phyloP scores from a whole-genome alignment of 2,797 vertebrate species.

The Staurois parvus region DNA sequence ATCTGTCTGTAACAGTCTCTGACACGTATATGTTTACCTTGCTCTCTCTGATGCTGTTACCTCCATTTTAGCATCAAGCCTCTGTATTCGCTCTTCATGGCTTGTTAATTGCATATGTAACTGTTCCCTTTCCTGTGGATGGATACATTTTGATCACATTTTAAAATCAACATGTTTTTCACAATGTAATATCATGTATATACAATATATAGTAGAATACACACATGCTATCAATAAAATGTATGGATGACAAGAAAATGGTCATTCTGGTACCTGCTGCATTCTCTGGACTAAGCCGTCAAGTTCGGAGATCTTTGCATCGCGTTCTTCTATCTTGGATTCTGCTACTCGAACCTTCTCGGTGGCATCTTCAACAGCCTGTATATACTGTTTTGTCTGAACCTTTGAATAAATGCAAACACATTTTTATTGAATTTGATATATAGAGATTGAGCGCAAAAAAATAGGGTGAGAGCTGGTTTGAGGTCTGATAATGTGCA shows the following conservation, averaged over 20 bases:
- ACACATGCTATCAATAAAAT: neutral
- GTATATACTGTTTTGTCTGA: slow-evolving; percentile 88
- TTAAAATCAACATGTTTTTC: no score
- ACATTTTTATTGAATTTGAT: neutral
- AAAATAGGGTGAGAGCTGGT: no score
- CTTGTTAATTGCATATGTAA: slow-evolving; percentile 86
- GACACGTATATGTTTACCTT: slow-evolving; percentile 64
- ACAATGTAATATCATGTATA: neutral
- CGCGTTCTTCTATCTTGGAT: slow-evolving; percentile 88
- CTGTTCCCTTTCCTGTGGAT: slow-evolving; percentile 86
- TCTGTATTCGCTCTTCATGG: slow-evolving; percentile 80
- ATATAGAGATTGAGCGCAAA: no score
- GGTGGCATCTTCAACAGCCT: slow-evolving; percentile 90
- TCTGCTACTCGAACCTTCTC: slow-evolving; percentile 83
- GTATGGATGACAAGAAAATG: neutral
- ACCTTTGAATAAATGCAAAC: slow-evolving; percentile 74
- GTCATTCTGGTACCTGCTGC: slow-evolving; percentile 79
- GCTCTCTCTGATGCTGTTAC: slow-evolving; percentile 65
- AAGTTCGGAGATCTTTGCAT: slow-evolving; percentile 89
- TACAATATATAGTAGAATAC: neutral
- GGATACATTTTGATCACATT: no score
- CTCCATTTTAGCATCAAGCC: slow-evolving; percentile 76
- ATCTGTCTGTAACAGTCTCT: no score
- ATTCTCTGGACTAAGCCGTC: slow-evolving; percentile 91
- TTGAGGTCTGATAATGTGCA: no score